phyloP scores from a whole-genome alignment of 2,113 vertebrate genomes.

The Indicator maculatus region DNA sequence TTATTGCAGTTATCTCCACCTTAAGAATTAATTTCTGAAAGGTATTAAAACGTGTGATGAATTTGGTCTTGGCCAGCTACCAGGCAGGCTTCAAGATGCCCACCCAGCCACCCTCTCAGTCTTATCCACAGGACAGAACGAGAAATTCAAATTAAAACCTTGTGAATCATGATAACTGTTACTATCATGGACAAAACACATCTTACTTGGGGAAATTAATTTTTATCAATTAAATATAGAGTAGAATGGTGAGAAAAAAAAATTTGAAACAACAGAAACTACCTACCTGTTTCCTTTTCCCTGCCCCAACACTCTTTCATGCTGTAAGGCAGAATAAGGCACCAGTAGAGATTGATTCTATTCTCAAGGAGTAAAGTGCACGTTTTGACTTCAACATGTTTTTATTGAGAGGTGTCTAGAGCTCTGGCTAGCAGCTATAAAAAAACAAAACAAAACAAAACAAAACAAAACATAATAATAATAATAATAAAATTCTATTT shows the following conservation, averaged over 20 bases:
- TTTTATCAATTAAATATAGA: neutral
- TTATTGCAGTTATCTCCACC: neutral
- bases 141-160: too few species aligned
- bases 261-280: neutral
- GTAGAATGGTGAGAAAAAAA: neutral
- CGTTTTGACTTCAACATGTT: too few species aligned
- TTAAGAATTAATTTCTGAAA: neutral
- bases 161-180: neutral
- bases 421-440: too few species aligned
- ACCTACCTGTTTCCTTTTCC: rapidly evolving
- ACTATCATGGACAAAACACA: neutral
- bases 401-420: too few species aligned
- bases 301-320: neutral
- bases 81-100: neutral
- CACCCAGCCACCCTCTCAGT: too few species aligned
- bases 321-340: neutral
- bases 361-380: neutral
- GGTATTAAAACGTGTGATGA: neutral
- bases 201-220: neutral
- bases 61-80: neutral
- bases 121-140: neutral
- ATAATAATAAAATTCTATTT: too few species aligned
- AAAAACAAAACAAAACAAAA: too few species aligned
- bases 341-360: neutral
- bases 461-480: too few species aligned